Evolutionary conservation across 2,888 invertebrate species (phyloP).

Genomic region (Penaeus monodon): DNA sequence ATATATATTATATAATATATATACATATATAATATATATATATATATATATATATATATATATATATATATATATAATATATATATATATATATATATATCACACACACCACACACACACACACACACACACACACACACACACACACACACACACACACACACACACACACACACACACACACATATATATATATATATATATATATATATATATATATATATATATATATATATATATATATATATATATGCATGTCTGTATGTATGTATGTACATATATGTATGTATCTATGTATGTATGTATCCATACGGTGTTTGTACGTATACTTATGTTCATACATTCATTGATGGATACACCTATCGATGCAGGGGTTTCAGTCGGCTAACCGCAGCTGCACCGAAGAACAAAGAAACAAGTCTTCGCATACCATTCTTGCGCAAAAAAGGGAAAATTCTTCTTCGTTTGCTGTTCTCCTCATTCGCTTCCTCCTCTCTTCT

Average conservation of each 20-base stretch:
- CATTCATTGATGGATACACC: too few species aligned
- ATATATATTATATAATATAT: too few species aligned
- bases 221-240: background rate
- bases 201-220: background rate
- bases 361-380: too few species aligned
- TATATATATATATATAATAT: background rate
- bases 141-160: background rate
- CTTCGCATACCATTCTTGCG: too few species aligned
- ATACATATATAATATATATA: background rate
- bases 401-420: too few species aligned
- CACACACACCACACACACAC: background rate
- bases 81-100: background rate
- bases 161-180: background rate
- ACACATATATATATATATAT: background rate
- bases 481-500: too few species aligned
- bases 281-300: slow-evolving; percentile 1
- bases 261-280: background rate
- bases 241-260: background rate
- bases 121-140: background rate
- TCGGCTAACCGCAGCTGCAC: too few species aligned
- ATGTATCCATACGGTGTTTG: background rate
- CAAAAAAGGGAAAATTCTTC: too few species aligned
- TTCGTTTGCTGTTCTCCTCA: too few species aligned
- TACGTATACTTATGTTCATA: too few species aligned
- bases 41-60: background rate